Conservation (phyloP, 2,797 vertebrate genomes). For the Hylomyscus alleni region DNA sequence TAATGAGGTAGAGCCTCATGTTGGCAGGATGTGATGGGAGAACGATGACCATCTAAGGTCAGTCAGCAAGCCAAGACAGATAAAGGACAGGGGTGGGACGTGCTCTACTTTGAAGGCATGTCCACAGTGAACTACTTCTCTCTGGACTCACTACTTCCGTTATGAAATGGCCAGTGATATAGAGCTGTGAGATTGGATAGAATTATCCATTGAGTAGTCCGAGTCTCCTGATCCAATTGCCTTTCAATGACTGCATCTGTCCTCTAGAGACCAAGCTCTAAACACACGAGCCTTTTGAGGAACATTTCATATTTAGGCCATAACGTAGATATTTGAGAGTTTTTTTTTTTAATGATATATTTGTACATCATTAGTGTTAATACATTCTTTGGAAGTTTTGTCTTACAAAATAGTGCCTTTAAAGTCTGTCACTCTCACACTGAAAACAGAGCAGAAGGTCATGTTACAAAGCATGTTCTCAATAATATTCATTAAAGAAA, state of each 20-base stretch:
- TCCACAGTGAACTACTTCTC: background rate
- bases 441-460: background rate
- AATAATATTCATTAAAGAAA: constrained; percentile 7
- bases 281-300: too few relatives aligned
- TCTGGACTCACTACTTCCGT: background rate
- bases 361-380: background rate
- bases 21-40: background rate
- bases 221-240: background rate
- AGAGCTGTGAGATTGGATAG: too few relatives aligned
- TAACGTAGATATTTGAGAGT: background rate
- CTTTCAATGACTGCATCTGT: background rate
- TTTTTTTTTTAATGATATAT: background rate
- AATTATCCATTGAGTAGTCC: background rate
- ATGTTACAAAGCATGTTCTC: background rate
- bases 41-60: background rate
- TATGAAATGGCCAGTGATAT: background rate
- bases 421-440: background rate
- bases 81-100: background rate
- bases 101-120: background rate
- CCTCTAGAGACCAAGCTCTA: background rate
- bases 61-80: background rate
- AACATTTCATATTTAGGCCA: too few relatives aligned
- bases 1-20: background rate
- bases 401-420: constrained; percentile 23
- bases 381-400: background rate